Evolutionary conservation across 1,140 invertebrate species (phyloP).

Genomic region (Bombus impatiens): DNA sequence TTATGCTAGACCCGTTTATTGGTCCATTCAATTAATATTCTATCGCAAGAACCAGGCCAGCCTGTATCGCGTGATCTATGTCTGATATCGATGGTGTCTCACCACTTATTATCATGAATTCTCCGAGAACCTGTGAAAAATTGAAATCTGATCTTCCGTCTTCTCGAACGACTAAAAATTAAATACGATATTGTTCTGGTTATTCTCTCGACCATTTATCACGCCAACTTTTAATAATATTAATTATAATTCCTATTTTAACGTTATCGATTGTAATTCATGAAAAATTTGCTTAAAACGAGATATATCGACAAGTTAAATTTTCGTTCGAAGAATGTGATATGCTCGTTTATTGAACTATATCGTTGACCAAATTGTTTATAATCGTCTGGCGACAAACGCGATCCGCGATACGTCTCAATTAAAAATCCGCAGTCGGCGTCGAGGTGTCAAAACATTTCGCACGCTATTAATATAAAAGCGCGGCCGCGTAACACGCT

Average conservation of each 20-base stretch:
- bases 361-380: conserved; percentile 30
- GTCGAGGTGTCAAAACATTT: conserved; percentile 64
- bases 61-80: conserved; percentile 23
- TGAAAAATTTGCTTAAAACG: neutral
- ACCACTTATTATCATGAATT: neutral
- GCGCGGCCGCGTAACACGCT: conserved; percentile 38
- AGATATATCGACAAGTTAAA: neutral
- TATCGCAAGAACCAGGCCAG: conserved; percentile 1
- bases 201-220: neutral
- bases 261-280: neutral
- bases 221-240: neutral
- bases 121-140: neutral
- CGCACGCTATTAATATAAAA: conserved; percentile 62
- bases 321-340: neutral
- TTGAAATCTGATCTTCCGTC: neutral
- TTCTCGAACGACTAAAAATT: neutral
- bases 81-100: neutral
- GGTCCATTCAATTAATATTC: conserved; percentile 34
- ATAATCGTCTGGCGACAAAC: neutral
- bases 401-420: conserved; percentile 56
- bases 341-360: neutral
- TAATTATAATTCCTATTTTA: neutral
- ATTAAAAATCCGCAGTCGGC: conserved; percentile 61
- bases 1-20: conserved; percentile 5
- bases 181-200: neutral